Evolutionary conservation across 2,113 vertebrate species (phyloP).

Genomic region (Ochotona curzoniae): DNA sequence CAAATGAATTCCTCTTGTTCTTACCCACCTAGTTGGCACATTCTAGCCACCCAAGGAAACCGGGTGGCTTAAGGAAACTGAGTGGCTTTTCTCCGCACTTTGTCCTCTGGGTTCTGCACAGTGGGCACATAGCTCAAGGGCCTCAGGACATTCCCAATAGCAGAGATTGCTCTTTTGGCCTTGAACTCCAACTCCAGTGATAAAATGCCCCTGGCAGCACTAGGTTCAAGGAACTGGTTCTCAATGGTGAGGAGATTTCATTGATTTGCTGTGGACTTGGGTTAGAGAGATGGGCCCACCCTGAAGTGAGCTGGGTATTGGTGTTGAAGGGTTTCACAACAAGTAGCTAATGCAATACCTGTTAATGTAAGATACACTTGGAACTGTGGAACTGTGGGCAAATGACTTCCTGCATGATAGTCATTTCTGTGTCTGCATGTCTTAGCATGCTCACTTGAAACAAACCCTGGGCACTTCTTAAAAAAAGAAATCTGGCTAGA

Average conservation of each 20-base stretch:
- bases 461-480: background rate
- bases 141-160: background rate
- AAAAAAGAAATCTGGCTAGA: background rate
- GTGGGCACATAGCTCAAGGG: background rate
- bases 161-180: background rate
- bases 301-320: too few species aligned
- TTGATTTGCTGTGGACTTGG: too few species aligned
- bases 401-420: background rate
- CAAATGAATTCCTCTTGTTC: background rate
- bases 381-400: background rate
- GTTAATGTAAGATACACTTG: too few species aligned
- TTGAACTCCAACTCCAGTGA: background rate
- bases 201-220: background rate
- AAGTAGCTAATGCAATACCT: background rate
- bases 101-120: background rate
- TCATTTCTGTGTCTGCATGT: background rate
- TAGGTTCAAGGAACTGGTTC: background rate
- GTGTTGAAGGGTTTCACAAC: background rate
- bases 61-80: rapidly evolving
- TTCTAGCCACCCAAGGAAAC: background rate
- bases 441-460: background rate
- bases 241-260: background rate
- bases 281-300: background rate
- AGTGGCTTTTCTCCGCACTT: background rate
- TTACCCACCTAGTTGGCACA: background rate